phyloP scores from a whole-genome alignment of 2,113 vertebrate species.

The Odontophorus gujanensis region DNA sequence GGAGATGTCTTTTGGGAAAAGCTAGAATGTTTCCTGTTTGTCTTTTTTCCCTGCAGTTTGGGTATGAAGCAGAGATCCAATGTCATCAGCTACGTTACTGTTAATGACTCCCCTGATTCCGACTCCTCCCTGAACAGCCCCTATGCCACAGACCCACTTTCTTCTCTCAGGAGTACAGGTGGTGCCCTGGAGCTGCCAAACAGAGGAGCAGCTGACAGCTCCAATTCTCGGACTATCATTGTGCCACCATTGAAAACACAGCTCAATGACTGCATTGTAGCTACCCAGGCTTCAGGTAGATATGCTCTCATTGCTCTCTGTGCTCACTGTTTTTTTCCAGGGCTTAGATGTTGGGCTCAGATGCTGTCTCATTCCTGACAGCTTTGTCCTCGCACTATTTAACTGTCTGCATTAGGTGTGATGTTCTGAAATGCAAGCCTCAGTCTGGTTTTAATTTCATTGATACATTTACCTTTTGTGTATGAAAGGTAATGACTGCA shows the following conservation, averaged over 20 bases:
- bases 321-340: not conserved
- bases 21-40: not conserved
- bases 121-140: conserved; percentile 95
- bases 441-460: not conserved
- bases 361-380: not conserved
- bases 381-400: not conserved
- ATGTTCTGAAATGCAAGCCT: not conserved
- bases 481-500: not conserved
- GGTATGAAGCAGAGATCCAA: conserved; percentile 90
- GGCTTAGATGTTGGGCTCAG: not conserved
- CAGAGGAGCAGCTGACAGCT: conserved; percentile 75
- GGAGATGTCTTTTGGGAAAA: not conserved
- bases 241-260: conserved; percentile 90
- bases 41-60: conserved; percentile 74
- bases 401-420: not conserved
- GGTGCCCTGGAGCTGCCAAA: conserved; percentile 72
- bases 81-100: conserved; percentile 97
- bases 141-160: conserved; percentile 82
- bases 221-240: conserved; percentile 88
- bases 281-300: conserved; percentile 82
- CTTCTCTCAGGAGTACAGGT: conserved; percentile 73
- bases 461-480: not conserved
- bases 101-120: conserved; percentile 96
- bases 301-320: too few relatives aligned
- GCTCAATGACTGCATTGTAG: conserved; percentile 82